Conservation (phyloP, 2,888 invertebrate species). For the Tipula lateralis region DNA sequence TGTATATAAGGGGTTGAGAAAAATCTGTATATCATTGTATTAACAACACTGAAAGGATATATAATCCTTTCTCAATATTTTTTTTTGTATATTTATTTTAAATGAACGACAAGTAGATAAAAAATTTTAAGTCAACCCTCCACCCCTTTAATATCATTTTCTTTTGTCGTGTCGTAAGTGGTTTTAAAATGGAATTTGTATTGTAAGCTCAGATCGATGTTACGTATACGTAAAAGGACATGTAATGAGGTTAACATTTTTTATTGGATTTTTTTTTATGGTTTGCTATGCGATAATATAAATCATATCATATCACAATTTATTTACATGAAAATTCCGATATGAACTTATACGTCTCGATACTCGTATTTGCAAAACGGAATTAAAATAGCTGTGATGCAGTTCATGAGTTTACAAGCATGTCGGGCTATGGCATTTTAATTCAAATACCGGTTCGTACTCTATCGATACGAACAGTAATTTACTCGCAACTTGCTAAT, state of each 20-base stretch:
- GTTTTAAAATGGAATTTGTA: slow-evolving; percentile 11
- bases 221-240: background rate
- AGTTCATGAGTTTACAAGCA: no score
- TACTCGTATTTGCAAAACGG: no score
- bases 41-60: background rate
- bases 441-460: no score
- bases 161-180: background rate
- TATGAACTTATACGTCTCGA: no score
- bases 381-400: no score
- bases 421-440: no score
- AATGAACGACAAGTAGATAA: background rate
- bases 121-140: background rate
- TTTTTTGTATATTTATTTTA: background rate
- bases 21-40: slow-evolving; percentile 19
- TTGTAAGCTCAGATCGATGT: background rate
- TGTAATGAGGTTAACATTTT: background rate
- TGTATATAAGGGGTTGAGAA: background rate
- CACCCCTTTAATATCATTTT: background rate
- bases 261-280: background rate
- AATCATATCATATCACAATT: no score
- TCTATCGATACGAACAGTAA: no score
- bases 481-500: no score
- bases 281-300: no score
- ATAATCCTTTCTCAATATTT: slow-evolving; percentile 19
- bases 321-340: no score